Conservation (phyloP, 1,140 invertebrate genomes). For the Branchinecta lynchi region DNA sequence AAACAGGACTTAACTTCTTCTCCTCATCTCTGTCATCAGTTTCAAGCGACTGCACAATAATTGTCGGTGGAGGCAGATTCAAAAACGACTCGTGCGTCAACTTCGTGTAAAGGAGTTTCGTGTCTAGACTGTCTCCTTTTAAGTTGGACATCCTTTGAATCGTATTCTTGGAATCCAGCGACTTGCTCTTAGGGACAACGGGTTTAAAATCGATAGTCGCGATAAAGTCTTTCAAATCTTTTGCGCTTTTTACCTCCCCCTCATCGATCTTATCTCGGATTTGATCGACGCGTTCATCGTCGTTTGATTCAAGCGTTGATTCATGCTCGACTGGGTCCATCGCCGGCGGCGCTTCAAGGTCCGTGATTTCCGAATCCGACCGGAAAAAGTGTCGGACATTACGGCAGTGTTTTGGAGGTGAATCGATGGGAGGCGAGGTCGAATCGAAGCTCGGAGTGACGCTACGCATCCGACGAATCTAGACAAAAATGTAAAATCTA, state of each 20-base stretch:
- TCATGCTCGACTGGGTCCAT: conserved; percentile 11
- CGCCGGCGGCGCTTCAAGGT: conserved; percentile 33
- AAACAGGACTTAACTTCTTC: conserved; percentile 40
- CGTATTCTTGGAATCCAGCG: conserved; percentile 19
- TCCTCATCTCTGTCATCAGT: conserved; percentile 21
- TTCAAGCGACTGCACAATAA: conserved; percentile 37
- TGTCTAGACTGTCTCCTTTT: conserved; percentile 27
- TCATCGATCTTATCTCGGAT: conserved; percentile 39
- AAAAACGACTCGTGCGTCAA: conserved; percentile 21
- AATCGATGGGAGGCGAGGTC: conserved; percentile 19
- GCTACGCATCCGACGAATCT: background rate
- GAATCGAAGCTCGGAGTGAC: conserved; percentile 19
- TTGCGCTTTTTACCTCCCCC: conserved; percentile 42
- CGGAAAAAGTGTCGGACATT: conserved; percentile 28
- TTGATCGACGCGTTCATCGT: conserved; percentile 44
- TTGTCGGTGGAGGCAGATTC: conserved; percentile 41
- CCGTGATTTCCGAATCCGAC: conserved; percentile 51
- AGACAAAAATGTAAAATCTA: background rate
- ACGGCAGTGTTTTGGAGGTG: conserved; percentile 25
- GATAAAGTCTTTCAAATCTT: conserved; percentile 45
- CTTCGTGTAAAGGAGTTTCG: conserved; percentile 21
- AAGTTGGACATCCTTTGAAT: conserved; percentile 20
- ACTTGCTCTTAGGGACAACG: conserved; percentile 18
- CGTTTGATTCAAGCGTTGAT: conserved; percentile 41
- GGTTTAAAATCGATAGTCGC: conserved; percentile 20